Conservation (phyloP, 2,113 vertebrate genomes). For the Ranitomeya imitator region DNA sequence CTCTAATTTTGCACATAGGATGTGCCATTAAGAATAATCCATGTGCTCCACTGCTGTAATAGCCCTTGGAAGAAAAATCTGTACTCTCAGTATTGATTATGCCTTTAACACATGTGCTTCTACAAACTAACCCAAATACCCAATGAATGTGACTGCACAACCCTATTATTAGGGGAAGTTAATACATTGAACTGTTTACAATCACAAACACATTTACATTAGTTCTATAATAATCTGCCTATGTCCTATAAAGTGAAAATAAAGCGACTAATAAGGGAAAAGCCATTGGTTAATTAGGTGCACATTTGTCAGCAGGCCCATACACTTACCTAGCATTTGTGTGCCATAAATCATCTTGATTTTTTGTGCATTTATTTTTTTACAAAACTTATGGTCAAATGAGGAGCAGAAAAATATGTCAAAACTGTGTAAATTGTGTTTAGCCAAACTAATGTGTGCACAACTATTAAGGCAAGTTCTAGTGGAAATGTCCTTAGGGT, state of each 20-base stretch:
- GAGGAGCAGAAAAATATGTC: no score
- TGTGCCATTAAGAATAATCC: constrained; percentile 33
- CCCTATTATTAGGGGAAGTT: background rate
- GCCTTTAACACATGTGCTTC: background rate
- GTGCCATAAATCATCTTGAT: background rate
- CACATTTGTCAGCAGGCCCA: background rate
- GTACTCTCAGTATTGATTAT: constrained; percentile 26
- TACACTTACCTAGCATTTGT: background rate
- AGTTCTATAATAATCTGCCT: background rate
- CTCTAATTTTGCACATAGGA: background rate
- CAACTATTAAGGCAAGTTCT: no score
- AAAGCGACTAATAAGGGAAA: background rate
- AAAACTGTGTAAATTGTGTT: no score
- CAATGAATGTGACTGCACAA: background rate
- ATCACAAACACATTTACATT: background rate
- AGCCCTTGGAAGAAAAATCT: background rate
- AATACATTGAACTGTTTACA: background rate
- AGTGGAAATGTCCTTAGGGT: no score
- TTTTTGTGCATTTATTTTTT: background rate
- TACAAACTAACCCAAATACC: background rate
- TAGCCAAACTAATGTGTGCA: no score
- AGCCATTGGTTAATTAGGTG: background rate
- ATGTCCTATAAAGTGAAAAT: background rate
- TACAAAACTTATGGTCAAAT: no score
- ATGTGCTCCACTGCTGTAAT: constrained; percentile 21